Conservation (phyloP, 2,888 invertebrate genomes). For the Galeopsomyia nigrocyanea region DNA sequence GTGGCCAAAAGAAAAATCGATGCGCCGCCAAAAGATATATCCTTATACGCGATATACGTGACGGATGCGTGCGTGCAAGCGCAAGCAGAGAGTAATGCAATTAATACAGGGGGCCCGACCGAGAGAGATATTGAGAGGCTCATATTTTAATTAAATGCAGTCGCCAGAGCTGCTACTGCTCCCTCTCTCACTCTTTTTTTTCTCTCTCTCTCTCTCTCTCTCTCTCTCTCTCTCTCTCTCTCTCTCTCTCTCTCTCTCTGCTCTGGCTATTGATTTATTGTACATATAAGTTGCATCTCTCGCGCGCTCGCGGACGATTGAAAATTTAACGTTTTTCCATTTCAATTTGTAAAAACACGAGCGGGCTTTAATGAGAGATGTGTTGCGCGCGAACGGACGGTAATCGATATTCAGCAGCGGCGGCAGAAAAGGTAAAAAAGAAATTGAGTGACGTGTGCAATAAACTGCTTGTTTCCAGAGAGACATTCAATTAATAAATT, state of each 20-base stretch:
- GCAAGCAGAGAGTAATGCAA: conserved; percentile 36
- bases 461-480: too few species aligned
- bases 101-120: conserved; percentile 30
- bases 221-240: neutral
- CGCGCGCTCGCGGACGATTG: neutral
- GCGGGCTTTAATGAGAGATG: conserved; percentile 14
- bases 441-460: too few species aligned
- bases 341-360: conserved; percentile 11
- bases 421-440: too few species aligned
- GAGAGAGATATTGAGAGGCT: conserved; percentile 33
- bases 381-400: neutral
- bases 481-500: too few species aligned
- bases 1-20: conserved; percentile 28
- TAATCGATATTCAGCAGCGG: too few species aligned
- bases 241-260: neutral
- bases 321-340: conserved; percentile 24
- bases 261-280: conserved; percentile 38
- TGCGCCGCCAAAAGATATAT: conserved; percentile 23
- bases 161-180: conserved; percentile 5
- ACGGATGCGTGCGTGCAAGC: conserved; percentile 28
- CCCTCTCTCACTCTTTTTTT: too few species aligned
- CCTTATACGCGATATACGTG: conserved; percentile 32
- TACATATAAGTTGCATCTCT: neutral
- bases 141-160: conserved; percentile 47
- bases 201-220: neutral